These are phyloP conservation scores for Schlechtendalia chinensis DNA, from an alignment of 1,140 invertebrate species.

Conservation along the genomic window DNA sequence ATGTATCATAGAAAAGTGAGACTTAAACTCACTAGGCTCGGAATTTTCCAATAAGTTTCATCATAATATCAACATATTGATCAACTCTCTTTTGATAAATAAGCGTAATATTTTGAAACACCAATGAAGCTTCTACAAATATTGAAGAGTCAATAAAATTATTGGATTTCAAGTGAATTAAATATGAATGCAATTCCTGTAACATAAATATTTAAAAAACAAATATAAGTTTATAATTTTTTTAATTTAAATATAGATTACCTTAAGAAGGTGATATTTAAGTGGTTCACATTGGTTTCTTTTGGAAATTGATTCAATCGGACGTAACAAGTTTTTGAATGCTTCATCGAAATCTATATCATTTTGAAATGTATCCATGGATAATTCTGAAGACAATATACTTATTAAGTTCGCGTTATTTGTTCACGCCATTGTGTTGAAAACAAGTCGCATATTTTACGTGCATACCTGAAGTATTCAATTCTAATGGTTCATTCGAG, in stretches of 20 bases:
- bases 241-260: not conserved
- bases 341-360: slow-evolving; percentile 47
- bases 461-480: too few relatives aligned
- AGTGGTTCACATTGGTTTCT: slow-evolving; percentile 22
- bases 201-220: slow-evolving; percentile 17
- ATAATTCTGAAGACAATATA: too few relatives aligned
- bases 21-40: slow-evolving; percentile 41
- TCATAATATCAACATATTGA: slow-evolving; percentile 57
- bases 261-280: slow-evolving; percentile 33
- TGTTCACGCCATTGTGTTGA: too few relatives aligned
- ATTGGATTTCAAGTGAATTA: slow-evolving; percentile 52
- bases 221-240: too few relatives aligned
- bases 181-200: slow-evolving; percentile 51
- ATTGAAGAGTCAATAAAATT: slow-evolving; percentile 58
- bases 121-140: slow-evolving; percentile 60
- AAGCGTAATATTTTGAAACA: slow-evolving; percentile 60
- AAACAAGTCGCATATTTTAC: too few relatives aligned
- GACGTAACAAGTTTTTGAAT: slow-evolving; percentile 40
- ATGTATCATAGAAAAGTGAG: not conserved
- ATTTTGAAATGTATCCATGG: slow-evolving; percentile 41
- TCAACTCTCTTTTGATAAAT: slow-evolving; percentile 62
- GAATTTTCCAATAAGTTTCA: slow-evolving; percentile 56
- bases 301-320: not conserved
- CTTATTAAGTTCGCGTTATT: too few relatives aligned
- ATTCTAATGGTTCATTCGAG: too few relatives aligned